Evolutionary conservation across 2,113 vertebrate species (phyloP), one percentile per base, ranked within the genome.

Genomic region (Pluvianellus socialis): DNA sequence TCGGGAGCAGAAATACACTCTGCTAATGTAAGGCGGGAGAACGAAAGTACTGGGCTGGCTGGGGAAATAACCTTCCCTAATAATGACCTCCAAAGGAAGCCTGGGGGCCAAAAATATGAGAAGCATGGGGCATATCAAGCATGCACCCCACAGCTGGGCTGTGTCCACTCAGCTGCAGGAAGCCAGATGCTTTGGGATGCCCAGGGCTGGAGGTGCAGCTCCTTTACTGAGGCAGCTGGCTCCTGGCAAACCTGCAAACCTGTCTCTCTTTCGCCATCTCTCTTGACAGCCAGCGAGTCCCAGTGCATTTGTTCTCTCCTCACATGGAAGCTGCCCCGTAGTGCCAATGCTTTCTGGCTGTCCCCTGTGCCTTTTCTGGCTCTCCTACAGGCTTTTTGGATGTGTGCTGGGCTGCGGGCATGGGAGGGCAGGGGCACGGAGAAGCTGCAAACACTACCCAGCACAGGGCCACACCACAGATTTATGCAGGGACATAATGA

Each of bases 181-280:
- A 66, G 23, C 50, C 71, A 70, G 71, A 49, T 63, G 62, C 35
- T 83, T 79, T 2, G 14, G 45, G 40, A 44, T 0, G 0, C 38
- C 86, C 75, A 70, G 15, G 56, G 52, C 56, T 74, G 70, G 42
- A 77, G 30, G 14, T 59, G 61, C 38, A 71, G 32, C 56, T 67
- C 14, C 6, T 67, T 81, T 2, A 2, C 32, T 44, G 35, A 0
- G 0, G 40, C 0, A 0, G 49, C 63, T 84, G 63, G 45, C 27
- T 90, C 35, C 88, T 65, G 82, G 85, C 70, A 93, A 91, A 74
- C 62, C 75, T 32, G 42, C 70, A 53, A 81, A 75, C 59, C 45
- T 70, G 32, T 16, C 40, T 93, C 49, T 82, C 4, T 0, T 95
- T 85, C 76, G 52, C 79, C 9, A 7, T 68, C 35, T 72, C 66